Percentiles rank a stretch among this genome's conserved stretches.
These are phyloP conservation scores for Beris morrisii DNA, from an alignment of 2,888 invertebrate species.

Conservation along the genomic window DNA sequence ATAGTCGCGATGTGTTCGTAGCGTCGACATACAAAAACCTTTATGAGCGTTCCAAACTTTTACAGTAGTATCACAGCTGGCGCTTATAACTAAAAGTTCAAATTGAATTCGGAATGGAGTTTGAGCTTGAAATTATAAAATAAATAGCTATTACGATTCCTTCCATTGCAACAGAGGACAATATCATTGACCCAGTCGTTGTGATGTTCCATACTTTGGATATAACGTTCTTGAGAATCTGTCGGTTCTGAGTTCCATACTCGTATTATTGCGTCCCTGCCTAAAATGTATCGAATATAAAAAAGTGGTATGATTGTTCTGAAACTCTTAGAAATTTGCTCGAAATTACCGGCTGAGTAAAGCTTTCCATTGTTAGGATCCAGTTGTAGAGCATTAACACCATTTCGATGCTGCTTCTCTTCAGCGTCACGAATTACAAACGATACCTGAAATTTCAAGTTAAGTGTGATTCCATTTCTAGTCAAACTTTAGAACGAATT, in stretches of 20 bases:
- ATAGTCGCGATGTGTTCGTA: constrained; percentile 97
- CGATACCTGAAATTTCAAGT: constrained; percentile 71
- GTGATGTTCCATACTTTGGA: constrained; percentile 98
- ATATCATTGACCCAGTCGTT: constrained; percentile 99
- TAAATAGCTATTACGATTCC: constrained; percentile 70
- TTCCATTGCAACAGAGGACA: constrained; percentile 94
- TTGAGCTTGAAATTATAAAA: neutral
- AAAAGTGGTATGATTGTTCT: neutral
- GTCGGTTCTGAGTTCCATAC: constrained; percentile 73
- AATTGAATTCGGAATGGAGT: neutral
- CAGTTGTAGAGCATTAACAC: constrained; percentile 93
- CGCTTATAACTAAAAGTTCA: constrained; percentile 81
- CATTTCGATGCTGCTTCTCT: constrained; percentile 91
- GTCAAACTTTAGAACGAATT: no score
- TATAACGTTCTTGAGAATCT: constrained; percentile 71
- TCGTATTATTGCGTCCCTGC: constrained; percentile 95
- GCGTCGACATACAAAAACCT: constrained; percentile 98
- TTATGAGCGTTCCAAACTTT: constrained; percentile 99
- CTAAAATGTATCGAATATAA: constrained; percentile 50
- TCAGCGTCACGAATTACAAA: constrained; percentile 97
- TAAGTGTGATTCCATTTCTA: neutral
- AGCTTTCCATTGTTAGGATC: constrained; percentile 85
- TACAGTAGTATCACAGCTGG: constrained; percentile 98
- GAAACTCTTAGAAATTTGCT: neutral
- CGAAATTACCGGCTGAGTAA: constrained; percentile 73